Conservation (phyloP, 1,140 invertebrate species). For the Scaptomyza pallida region DNA sequence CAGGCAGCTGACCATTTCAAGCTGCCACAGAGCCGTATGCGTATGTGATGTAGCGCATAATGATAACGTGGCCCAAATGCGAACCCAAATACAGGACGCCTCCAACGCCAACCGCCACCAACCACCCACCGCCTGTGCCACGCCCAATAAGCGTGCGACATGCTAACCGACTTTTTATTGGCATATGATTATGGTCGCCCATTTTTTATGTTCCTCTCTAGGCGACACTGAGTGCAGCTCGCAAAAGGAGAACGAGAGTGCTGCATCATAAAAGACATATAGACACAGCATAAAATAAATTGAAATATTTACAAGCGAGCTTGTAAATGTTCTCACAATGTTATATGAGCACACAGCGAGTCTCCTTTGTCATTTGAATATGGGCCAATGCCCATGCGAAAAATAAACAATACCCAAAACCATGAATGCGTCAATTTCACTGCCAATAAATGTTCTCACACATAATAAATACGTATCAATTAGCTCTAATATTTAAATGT, state of each 20-base stretch:
- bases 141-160: conserved; percentile 39
- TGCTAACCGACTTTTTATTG: conserved; percentile 81
- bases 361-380: conserved; percentile 64
- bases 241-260: conserved; percentile 24
- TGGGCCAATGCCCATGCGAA: conserved; percentile 3
- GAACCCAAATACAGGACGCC: conserved; percentile 29
- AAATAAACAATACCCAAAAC: conserved; percentile 30
- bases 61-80: conserved; percentile 65
- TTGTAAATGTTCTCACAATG: conserved; percentile 77
- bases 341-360: conserved; percentile 44
- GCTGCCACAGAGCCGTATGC: conserved; percentile 43
- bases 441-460: conserved; percentile 40
- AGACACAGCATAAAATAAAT: conserved; percentile 73
- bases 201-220: conserved; percentile 67
- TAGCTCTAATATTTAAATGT: too few relatives aligned
- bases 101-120: too few relatives aligned
- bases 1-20: conserved; percentile 48
- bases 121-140: conserved; percentile 3
- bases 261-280: conserved; percentile 76
- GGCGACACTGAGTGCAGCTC: conserved; percentile 46
- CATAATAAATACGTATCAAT: not conserved
- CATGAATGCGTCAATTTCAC: conserved; percentile 60
- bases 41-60: conserved; percentile 79
- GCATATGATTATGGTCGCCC: conserved; percentile 76
- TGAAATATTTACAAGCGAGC: conserved; percentile 78